Percentiles rank a stretch among this genome's conserved stretches.
Conservation (phyloP, 2,888 invertebrate genomes). For the Sycophila texana region DNA sequence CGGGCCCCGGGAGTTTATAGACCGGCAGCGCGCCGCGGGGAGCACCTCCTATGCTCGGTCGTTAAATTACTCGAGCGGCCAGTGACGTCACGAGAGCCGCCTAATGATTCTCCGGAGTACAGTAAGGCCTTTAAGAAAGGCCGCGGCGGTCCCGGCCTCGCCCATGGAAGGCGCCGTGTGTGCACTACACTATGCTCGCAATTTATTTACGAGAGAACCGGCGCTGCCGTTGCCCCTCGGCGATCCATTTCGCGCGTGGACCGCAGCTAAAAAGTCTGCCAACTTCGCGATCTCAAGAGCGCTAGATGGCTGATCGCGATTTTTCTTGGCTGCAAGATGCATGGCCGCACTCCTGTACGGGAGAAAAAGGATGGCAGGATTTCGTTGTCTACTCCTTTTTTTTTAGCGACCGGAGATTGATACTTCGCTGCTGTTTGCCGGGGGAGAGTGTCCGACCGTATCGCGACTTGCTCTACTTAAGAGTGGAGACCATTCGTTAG, state of each 20-base stretch:
- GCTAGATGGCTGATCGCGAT: no score
- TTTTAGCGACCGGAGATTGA: no score
- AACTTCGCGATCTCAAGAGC: neutral
- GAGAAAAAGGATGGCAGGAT: no score
- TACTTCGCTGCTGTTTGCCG: no score
- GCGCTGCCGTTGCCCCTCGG: conserved; percentile 16
- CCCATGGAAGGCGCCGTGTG: neutral
- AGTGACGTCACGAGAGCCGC: conserved; percentile 35
- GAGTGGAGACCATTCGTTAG: no score
- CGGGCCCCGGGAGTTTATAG: no score
- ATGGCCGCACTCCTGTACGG: no score
- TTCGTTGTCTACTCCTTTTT: no score
- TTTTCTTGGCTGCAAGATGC: no score
- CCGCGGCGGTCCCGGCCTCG: conserved; percentile 18
- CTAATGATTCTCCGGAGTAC: conserved; percentile 42
- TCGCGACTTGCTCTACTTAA: no score
- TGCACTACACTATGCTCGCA: neutral
- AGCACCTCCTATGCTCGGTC: neutral
- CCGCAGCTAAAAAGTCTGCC: neutral
- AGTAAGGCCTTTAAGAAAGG: conserved; percentile 21
- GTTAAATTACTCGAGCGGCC: conserved; percentile 43
- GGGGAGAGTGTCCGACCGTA: no score
- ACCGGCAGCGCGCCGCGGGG: no score
- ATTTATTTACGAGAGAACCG: conserved; percentile 42
- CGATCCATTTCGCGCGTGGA: conserved; percentile 27